Evolutionary conservation across 2,888 invertebrate species (phyloP).

Genomic region (Pilophorus perplexus): DNA sequence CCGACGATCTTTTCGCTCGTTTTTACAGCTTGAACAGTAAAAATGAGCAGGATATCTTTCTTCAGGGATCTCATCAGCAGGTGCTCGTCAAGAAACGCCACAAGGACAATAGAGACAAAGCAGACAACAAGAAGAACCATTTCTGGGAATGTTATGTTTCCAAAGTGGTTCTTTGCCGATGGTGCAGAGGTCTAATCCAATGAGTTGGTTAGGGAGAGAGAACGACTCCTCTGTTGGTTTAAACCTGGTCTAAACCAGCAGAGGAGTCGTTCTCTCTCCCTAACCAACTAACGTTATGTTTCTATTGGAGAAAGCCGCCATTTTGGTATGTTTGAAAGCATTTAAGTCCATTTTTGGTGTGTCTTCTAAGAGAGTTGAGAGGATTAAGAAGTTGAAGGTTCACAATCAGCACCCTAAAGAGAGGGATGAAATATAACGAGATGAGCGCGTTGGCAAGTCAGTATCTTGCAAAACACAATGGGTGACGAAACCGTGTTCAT

Average conservation of each 20-base stretch:
- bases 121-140: slow-evolving; percentile 4
- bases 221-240: too few species aligned
- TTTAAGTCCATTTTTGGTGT: slow-evolving; percentile 2
- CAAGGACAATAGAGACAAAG: neutral
- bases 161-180: too few species aligned
- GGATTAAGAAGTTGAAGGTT: neutral
- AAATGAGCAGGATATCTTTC: slow-evolving; percentile 8
- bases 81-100: slow-evolving; percentile 3
- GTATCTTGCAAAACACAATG: neutral
- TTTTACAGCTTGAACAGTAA: slow-evolving; percentile 10
- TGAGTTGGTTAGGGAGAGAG: too few species aligned
- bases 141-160: neutral
- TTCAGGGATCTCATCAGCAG: neutral
- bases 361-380: slow-evolving; percentile 16
- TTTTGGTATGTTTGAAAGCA: slow-evolving; percentile 19
- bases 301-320: neutral
- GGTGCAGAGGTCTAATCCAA: too few species aligned
- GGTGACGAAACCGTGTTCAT: slow-evolving; percentile 1
- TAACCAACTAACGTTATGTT: too few species aligned
- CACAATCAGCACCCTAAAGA: neutral
- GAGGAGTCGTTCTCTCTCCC: too few species aligned
- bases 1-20: neutral
- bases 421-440: too few species aligned
- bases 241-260: too few species aligned
- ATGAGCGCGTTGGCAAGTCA: too few species aligned